Percentiles rank a stretch among this genome's conserved stretches.
phyloP scores from a whole-genome alignment of 2,113 vertebrate species.

The Campylomormyrus tamandua region DNA sequence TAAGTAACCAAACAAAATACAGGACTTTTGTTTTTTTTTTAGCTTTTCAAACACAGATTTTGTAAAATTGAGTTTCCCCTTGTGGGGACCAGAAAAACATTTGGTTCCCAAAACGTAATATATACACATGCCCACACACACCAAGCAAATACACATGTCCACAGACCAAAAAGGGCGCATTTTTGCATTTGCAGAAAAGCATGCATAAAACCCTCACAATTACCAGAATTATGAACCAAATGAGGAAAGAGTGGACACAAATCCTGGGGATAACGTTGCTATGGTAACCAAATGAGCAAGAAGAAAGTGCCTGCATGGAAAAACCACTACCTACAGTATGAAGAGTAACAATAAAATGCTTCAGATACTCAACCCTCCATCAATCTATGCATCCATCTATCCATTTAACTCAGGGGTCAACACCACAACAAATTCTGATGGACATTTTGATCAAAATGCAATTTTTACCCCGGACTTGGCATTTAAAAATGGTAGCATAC shows the following conservation, averaged over 20 bases:
- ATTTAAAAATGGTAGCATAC: background rate
- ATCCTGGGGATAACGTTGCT: constrained; percentile 50
- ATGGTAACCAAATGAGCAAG: constrained; percentile 46
- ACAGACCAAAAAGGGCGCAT: background rate
- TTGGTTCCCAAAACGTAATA: background rate
- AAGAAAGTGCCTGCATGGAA: constrained; percentile 43
- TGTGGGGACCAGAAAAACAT: background rate
- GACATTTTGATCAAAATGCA: background rate
- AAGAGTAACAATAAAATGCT: background rate
- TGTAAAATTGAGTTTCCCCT: no score
- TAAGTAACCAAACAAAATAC: background rate
- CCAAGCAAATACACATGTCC: no score
- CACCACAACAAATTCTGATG: background rate
- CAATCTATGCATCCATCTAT: background rate
- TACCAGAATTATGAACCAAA: constrained; percentile 27
- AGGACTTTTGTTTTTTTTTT: no score
- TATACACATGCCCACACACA: background rate
- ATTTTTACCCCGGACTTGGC: background rate
- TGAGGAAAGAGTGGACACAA: constrained; percentile 29
- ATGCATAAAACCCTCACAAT: constrained; percentile 50
- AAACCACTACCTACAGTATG: constrained; percentile 27
- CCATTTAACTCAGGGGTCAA: background rate
- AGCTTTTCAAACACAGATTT: no score
- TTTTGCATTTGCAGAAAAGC: constrained; percentile 18
- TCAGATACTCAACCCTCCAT: background rate